A percentile compares a stretch with the other conserved stretches of the same genome.
phyloP scores from a whole-genome alignment of 2,797 vertebrate genomes.

The Macropus fuliginosus region DNA sequence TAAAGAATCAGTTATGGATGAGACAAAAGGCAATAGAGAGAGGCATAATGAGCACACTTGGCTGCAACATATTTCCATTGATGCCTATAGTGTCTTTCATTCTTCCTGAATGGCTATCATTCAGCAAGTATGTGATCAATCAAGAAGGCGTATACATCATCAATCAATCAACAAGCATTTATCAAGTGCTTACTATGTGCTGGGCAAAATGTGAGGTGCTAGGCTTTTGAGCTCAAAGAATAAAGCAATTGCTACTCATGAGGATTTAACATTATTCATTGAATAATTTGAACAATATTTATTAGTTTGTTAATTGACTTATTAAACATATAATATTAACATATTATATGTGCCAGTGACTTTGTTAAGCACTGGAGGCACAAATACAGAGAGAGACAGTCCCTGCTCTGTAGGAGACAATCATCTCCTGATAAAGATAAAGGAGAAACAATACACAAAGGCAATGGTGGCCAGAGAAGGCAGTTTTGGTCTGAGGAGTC shows the following conservation, averaged over 20 bases:
- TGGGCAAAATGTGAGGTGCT: neutral
- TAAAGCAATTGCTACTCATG: neutral
- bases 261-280: neutral
- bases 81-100: neutral
- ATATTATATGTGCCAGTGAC: neutral
- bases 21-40: neutral
- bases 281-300: neutral
- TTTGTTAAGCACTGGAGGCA: neutral
- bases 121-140: neutral
- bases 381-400: neutral
- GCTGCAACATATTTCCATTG: neutral
- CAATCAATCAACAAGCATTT: neutral
- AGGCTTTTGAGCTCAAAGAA: neutral
- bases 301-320: neutral
- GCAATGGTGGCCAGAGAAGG: neutral
- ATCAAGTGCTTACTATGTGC: neutral
- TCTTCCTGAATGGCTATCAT: neutral
- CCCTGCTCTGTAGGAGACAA: neutral
- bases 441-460: neutral
- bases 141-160: neutral
- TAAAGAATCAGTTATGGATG: neutral
- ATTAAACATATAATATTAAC: too few species aligned
- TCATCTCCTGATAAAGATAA: neutral
- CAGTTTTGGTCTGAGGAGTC: neutral
- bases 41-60: neutral